Base-by-base conservation (phyloP, 2,888 invertebrate species). In the Drosophila phalerata region DNA sequence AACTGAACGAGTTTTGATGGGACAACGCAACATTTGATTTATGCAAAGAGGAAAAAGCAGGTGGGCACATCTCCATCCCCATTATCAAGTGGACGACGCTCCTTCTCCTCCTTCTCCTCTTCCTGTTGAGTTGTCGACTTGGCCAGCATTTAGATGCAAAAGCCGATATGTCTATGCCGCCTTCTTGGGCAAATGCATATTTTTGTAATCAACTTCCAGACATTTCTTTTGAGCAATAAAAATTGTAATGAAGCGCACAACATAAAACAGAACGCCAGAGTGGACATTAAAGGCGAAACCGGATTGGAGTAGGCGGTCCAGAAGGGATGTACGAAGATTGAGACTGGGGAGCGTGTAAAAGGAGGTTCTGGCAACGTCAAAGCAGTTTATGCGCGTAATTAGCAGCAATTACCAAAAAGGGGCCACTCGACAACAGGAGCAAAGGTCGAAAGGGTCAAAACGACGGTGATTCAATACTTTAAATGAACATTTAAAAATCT, bases 351-450 rank as follows among this genome's bases (percentile, higher is more conserved):
- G 8, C 45, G 40, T 28, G 40, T 3, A 4, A 15, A 11, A 3
- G 40, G 25, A 1, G 34, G 19, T 19, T 5, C 37, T 17, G 70
- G 19, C 57, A 37, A 52, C 60, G 79, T 75, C 75, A 79, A 73
- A 73, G 73, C 62, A 75, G 70, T 88, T 89, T 85, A 85, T 83
- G 77, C 90, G 84, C 84, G 64, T 83, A 85, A 85, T 85, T 85
- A 85, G 78, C 80, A 67, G 70, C 84, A 86, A 85, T 85, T 89
- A 82, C 57, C 80, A 53, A 71, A 65, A 58, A 43, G 56, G 60
- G 52, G 57, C 40, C 37, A 13, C 3, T 17, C 15, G 9, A 11
- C 2, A n/a, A 22, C 38, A n/a, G 37, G 22, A 51, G 30, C 40
- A 38, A 15, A 38, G 25, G 47, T 40, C 28, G n/a, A 45, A 43